Percentiles rank a stretch among this genome's conserved stretches.
Conservation (phyloP, 2,797 vertebrate species). For the Nyctalus aviator region DNA sequence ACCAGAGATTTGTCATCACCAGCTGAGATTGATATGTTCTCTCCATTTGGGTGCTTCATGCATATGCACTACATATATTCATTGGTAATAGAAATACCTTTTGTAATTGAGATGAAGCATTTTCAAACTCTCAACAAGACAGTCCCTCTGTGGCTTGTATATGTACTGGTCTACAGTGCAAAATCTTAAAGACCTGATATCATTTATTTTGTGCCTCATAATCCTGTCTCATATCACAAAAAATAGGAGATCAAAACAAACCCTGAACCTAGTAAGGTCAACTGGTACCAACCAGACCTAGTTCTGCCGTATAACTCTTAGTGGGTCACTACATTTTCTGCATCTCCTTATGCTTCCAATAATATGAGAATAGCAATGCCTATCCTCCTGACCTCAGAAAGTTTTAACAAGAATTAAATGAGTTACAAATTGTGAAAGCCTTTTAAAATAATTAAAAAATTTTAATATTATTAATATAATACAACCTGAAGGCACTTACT, state of each 20-base stretch:
- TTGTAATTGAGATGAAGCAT: conserved; percentile 6
- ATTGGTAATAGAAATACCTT: not conserved
- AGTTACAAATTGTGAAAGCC: conserved; percentile 16
- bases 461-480: conserved; percentile 24
- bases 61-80: not conserved
- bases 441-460: not conserved
- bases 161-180: not conserved
- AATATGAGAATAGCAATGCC: not conserved
- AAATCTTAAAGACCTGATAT: not conserved
- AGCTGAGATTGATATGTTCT: not conserved
- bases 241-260: conserved; percentile 18
- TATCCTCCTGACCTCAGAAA: not conserved
- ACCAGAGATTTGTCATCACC: not conserved
- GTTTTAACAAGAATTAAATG: conserved; percentile 38
- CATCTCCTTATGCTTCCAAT: not conserved
- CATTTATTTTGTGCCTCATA: not conserved
- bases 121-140: conserved; percentile 4
- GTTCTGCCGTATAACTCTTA: not conserved
- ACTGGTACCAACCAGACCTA: not conserved
- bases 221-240: conserved; percentile 17
- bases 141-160: not conserved
- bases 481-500: conserved; percentile 54
- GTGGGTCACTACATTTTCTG: not conserved
- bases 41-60: not conserved
- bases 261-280: not conserved